Base-by-base conservation (phyloP, 2,888 invertebrate genomes). In the Dysmachus trigonus region DNA sequence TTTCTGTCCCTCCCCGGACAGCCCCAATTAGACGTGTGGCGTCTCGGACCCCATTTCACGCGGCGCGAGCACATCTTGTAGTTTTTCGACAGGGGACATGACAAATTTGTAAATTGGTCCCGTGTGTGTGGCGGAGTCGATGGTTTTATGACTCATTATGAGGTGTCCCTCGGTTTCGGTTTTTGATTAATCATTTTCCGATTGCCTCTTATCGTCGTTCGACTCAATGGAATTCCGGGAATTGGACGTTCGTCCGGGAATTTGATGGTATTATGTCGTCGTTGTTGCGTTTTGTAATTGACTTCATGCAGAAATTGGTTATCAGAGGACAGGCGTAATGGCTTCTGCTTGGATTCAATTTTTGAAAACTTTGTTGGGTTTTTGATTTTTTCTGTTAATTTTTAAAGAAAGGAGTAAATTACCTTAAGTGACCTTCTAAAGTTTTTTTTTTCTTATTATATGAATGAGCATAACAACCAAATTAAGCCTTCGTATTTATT, bases 131-230 rank as follows among this genome's bases (percentile, higher is more conserved):
- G 87, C 82, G 51, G 15, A 82, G 76, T 85, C 53, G 85, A 86
- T 85, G 87, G 85, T 74, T 85, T 87, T 87, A 85, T 87, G 71
- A 62, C 31, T 86, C 86, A 85, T 86, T 86, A 73, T 74, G n/a
- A 85, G 62, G 62, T 62, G 62, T 62, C 62, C 62, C 62, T 62
- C 8, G 76, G 83, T 62, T 62, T 18, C 62, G 22, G 72, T 76
- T 85, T 82, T 87, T 85, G 83, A 85, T 87, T 87, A 87, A 87
- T 87, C 31, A 82, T 83, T 73, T 79, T 72, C 27, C n/a, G 86
- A 86, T 86, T 62, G 27, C 62, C 10, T 22, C 10, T 27, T 62
- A 62, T 62, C 62, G 22, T 22, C 27, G 62, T 18, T 4, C 18
- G 4, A 10, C 62, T 62, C 27, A 27, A 18, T 62, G 62, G 62